Base-by-base conservation (phyloP, 1,140 invertebrate species). In the Brachionus sp. region DNA sequence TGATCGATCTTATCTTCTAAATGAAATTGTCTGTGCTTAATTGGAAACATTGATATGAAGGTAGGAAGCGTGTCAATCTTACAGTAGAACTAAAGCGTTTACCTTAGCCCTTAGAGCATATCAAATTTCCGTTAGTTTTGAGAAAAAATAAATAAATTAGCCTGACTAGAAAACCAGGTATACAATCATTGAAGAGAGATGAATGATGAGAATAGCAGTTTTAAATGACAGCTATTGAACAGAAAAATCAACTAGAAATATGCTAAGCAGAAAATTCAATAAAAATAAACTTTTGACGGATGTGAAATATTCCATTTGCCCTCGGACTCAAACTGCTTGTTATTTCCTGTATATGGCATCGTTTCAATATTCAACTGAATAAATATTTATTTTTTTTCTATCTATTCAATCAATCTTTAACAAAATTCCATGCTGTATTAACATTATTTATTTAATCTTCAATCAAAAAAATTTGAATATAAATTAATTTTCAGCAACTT, bases 401-500 rank as follows among this genome's bases (percentile, higher is more conserved):
- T 66, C 64, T 66, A 66, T 66, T 66, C 64, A 13, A 33, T 66
- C 50, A 57, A 57, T 66, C 64, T 37, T 66, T 12, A 66, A 33
- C 64, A 5, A 66, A 66, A 33, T 33, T 66, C 64, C 64, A 66
- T 66, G 5, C 25, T 33, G 64, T 16, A 66, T 66, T 66, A 66
- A 37, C 64, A 66, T 66, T 66, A 66, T 66, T 66, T 66, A 66
- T 66, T 66, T 66, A 66, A 66, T 66, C 13, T 33, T 66, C 64
- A 37, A 33, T 6, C 7, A 66, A 12, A 25, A 66, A 66, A 66
- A 66, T 66, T 66, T 66, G 64, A 66, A 66, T 66, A 66, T 66
- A 66, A 66, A 66, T 66, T 66, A 66, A 66, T 35, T 66, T 66
- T 66, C 64, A 66, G 64, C 64, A 66, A 66, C 10, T 66, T 66